These are phyloP conservation scores for Erythrocebus patas DNA, from an alignment of 2,113 vertebrate species.

Conservation along the genomic window DNA sequence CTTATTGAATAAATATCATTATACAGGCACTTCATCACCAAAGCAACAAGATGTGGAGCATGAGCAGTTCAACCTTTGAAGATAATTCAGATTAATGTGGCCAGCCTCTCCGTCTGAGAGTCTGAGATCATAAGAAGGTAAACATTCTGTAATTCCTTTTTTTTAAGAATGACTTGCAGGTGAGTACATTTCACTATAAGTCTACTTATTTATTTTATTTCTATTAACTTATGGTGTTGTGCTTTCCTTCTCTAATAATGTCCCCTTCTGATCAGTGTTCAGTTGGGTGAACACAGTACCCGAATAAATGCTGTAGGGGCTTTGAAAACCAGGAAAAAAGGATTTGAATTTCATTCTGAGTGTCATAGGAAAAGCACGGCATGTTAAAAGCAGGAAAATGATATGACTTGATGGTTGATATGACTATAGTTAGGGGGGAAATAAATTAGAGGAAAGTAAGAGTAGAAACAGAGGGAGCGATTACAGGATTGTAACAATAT, in stretches of 20 bases:
- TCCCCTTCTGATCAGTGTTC: background rate
- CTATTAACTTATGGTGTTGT: background rate
- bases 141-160: background rate
- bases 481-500: background rate
- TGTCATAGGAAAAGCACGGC: background rate
- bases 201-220: background rate
- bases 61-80: constrained; percentile 15
- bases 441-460: background rate
- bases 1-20: constrained; percentile 54
- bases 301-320: background rate
- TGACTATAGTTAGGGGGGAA: background rate
- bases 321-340: background rate
- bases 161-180: background rate
- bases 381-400: background rate
- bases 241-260: background rate
- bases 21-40: constrained; percentile 59
- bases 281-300: background rate
- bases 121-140: background rate
- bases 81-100: constrained; percentile 53
- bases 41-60: constrained; percentile 48
- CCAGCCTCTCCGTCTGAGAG: background rate
- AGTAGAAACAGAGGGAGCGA: background rate
- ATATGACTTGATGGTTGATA: background rate
- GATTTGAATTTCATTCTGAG: background rate
- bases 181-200: background rate